Base-by-base conservation (phyloP, 2,797 vertebrate species). In the Periophthalmus magnuspinnatus region DNA sequence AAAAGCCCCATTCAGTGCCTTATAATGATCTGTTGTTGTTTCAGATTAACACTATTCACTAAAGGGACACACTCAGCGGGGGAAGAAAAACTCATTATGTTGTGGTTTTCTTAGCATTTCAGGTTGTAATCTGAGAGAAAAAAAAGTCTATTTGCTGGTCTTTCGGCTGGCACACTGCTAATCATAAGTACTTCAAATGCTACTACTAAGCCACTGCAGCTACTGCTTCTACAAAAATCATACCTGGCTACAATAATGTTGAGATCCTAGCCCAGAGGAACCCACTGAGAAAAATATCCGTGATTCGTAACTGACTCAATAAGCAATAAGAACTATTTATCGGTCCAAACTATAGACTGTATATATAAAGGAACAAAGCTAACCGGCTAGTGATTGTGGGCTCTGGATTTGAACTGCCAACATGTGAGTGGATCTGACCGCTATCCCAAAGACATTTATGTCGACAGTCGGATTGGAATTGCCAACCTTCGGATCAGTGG, bases 61-160 rank as follows among this genome's bases (percentile, higher is more conserved):
- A 60, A 58, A 65, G 67, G 69, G 55, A 73, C 69, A 72, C 69
- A 33, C 71, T 70, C 38, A 73, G 45, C 79, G 59, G 41, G 57
- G 32, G 54, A 14, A 67, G 74, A 83, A 82, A 79, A 69, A 68
- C 70, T 74, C 65, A 82, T 88, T 72, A 84, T 76, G 14, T 48
- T 76, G 11, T 38, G 28, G 58, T 70, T 74, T 74, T 79, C 77
- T 81, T 78, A 76, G 68, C 70, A 77, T 68, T 77, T 67, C 14
- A 32, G 24, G 11, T 24, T 32, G 14, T 32, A 57, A 32, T 57
- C 14, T 32, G 24, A 57, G 55, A 57, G 11, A 17, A 6, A 10
- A 55, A 22, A 55, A 55, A 11, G 3, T 7, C 19, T n/a, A n/a
- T 50, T 50, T 50, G 19, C 48, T 8, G 48, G 17, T n/a, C 48